Evolutionary conservation across 2,797 vertebrate genomes (phyloP), one percentile per base, ranked within the genome.

Genomic region (Chrosomus eos): DNA sequence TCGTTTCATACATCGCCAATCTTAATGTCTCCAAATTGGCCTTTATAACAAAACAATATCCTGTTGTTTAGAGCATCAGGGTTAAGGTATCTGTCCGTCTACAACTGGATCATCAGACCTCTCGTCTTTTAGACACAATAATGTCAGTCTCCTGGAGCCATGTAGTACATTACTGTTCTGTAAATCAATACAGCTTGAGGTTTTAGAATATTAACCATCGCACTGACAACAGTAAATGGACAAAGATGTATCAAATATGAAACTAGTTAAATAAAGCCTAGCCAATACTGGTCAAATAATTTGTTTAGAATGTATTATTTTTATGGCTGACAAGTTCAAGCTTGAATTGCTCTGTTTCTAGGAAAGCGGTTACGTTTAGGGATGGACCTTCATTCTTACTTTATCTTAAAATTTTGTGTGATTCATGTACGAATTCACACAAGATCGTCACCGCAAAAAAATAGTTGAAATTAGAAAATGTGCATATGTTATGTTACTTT

Each of bases 171-270:
- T 93, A 93, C 93, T 91, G 93, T 85, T 84, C 87, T 88, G 90
- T 91, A 90, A 93, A 94, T 94, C 93, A 91, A 93, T 93, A 90
- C 86, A 87, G 88, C 91, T 16, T 92, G 91, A 94, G 92, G 85
- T 91, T 94, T 92, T 90, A 85, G 5, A 78, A 84, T 81, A 87
- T 91, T 90, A 93, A 91, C 89, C 90, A n/a, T 58, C 23, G 86
- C 84, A 89, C 86, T 86, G 87, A 88, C 89, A 89, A 60, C 83
- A 80, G 48, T 92, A 90, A 93, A 93, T 93, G 86, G 91, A 92
- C 89, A 85, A 90, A 90, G 88, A 91, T 90, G 87, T 88, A 84
- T 82, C 88, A 90, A 91, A 88, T 90, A 88, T 88, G 87, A 89
- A 74, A 21, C 71, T 83, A 55, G 64, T 82, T 86, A 76, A 81